Evolutionary conservation across 1,140 invertebrate species (phyloP), one percentile per base, ranked within the genome.

Genomic region (Steinernema feltiae): DNA sequence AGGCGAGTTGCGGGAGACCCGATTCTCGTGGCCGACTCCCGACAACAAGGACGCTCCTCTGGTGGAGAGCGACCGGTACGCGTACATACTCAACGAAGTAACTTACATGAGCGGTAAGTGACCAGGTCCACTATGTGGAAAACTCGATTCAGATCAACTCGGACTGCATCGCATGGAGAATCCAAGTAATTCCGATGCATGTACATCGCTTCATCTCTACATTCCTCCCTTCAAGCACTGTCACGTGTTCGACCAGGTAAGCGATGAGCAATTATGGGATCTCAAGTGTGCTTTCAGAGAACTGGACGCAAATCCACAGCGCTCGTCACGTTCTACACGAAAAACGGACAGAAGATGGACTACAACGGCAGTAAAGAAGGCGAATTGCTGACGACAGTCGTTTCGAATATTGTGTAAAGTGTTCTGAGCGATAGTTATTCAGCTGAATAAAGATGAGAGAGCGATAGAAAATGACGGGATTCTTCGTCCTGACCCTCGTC

Each of bases 101-200:
- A 92, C 92, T 82, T 98, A 98, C 86, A 99, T 99, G 30, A 96
- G 95, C 89, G 95, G 95, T 97, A 88, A 46, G 73, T 75, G 32
- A 17, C 30, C 27, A n/a, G 32, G 30, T 0, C 32, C 41, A 29
- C 35, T 29, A 24, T 41, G 32, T 79, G 29, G 2, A 15, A 76
- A 29, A 0, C 30, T 69, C n/a, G 32, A 31, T 86, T 30, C 85
- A 97, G 95, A 98, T 88, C 91, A 92, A 0, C 87, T 98, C 75
- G 97, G 96, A 0, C 89, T 99, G 1, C 96, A 99, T 87, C 90
- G 96, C 1, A 93, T 99, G 74, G 94, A 97, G 89, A 99, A 99
- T 87, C 90, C 92, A 0, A 95, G 93, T 30, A 91, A 95, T 83
- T 90, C 91, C 0, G 92, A 97, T 81, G 89, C 90, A 1, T 92